phyloP scores from a whole-genome alignment of 2,113 vertebrate species.

The Ia io region DNA sequence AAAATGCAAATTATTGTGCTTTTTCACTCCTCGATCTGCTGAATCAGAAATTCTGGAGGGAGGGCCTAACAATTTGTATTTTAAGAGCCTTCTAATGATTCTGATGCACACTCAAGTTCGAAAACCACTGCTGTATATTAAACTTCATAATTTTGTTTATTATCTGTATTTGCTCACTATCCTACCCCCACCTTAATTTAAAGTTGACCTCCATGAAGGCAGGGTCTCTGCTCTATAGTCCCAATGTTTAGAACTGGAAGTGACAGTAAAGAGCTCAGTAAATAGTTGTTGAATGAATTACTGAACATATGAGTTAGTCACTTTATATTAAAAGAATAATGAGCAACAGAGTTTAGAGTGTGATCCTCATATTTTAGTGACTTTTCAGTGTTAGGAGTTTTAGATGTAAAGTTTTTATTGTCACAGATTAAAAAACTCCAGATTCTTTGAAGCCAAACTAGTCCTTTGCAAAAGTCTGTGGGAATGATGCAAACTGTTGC shows the following conservation, averaged over 20 bases:
- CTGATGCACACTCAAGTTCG: not conserved
- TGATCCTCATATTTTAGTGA: not conserved
- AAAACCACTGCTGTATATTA: not conserved
- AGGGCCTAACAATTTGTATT: not conserved
- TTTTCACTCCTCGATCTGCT: not conserved
- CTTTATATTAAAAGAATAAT: not conserved
- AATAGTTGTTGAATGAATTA: not conserved
- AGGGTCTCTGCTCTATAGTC: not conserved
- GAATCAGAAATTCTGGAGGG: not conserved
- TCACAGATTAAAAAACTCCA: not conserved
- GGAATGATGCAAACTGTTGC: constrained; percentile 31
- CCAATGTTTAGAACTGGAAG: not conserved
- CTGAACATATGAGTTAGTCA: not conserved
- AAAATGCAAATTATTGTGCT: not conserved
- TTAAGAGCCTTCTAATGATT: not conserved
- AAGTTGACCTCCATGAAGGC: not conserved
- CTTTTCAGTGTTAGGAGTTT: not conserved
- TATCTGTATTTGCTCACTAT: not conserved
- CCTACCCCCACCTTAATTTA: not conserved
- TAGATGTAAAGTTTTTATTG: not conserved
- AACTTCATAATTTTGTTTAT: not conserved
- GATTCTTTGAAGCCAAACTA: not conserved
- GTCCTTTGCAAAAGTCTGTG: constrained; percentile 8
- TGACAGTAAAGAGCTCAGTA: not conserved
- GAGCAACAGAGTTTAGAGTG: not conserved